Conservation (phyloP, 1,140 invertebrate species). For the Drosophila pandora region DNA sequence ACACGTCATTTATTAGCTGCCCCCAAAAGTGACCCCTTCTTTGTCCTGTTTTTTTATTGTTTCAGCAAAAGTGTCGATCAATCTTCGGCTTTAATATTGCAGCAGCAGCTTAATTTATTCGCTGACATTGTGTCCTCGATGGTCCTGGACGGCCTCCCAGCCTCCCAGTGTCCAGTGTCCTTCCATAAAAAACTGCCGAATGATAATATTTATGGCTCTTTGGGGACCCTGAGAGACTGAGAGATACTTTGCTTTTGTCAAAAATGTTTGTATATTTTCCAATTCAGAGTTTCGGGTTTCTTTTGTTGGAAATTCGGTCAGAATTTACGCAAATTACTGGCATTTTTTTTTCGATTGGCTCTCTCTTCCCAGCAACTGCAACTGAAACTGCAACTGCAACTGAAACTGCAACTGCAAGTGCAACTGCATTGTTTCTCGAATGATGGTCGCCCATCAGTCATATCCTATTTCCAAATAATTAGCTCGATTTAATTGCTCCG, state of each 20-base stretch:
- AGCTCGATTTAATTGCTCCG: constrained; percentile 6
- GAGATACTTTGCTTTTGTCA: background rate
- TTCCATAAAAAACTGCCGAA: background rate
- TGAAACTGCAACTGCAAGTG: background rate
- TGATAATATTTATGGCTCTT: constrained; percentile 11
- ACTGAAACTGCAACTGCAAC: no score
- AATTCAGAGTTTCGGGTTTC: background rate
- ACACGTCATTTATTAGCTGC: constrained; percentile 73
- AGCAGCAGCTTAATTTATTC: constrained; percentile 29
- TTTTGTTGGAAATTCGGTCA: background rate
- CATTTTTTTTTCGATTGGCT: no score
- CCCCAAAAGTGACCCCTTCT: background rate
- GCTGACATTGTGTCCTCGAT: constrained; percentile 12
- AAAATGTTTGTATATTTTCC: background rate
- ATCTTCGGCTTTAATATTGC: constrained; percentile 9
- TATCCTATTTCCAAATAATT: constrained; percentile 50
- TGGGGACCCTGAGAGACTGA: background rate
- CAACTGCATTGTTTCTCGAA: background rate
- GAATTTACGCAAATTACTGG: background rate
- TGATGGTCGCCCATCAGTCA: constrained; percentile 25
- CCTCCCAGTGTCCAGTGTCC: no score
- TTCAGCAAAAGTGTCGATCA: background rate
- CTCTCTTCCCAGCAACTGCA: no score
- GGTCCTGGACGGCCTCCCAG: no score
- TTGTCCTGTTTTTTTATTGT: background rate